Conservation (phyloP, 1,140 invertebrate species). For the Hyles vespertilio region DNA sequence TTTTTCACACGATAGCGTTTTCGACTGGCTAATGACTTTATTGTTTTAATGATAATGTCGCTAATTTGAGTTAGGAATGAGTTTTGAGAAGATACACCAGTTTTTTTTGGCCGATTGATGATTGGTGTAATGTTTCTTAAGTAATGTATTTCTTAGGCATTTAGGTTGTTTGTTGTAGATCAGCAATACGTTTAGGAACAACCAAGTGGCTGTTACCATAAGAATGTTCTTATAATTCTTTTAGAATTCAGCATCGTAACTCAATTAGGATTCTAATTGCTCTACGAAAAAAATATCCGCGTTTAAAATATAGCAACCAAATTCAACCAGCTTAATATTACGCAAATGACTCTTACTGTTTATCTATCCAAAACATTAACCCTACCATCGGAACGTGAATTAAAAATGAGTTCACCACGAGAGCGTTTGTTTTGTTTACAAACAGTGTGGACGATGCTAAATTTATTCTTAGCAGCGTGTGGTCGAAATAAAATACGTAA, state of each 20-base stretch:
- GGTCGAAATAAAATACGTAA: too few species aligned
- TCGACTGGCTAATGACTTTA: slow-evolving; percentile 39
- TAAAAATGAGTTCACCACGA: slow-evolving; percentile 1
- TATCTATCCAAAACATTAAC: too few species aligned
- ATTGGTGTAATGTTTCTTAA: background rate
- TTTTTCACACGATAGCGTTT: slow-evolving; percentile 61
- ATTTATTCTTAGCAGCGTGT: slow-evolving; percentile 1
- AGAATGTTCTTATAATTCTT: too few species aligned
- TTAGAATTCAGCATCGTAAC: too few species aligned
- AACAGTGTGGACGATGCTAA: background rate
- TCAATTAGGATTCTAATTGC: background rate
- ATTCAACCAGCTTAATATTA: too few species aligned
- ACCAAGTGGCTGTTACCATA: too few species aligned
- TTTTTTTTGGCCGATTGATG: background rate
- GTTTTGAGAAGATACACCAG: too few species aligned
- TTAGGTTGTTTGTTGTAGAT: background rate
- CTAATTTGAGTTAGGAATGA: background rate
- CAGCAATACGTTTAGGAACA: too few species aligned
- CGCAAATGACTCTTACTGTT: too few species aligned
- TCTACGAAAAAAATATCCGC: background rate
- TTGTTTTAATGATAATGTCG: slow-evolving; percentile 31
- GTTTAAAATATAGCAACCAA: background rate
- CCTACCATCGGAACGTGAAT: too few species aligned
- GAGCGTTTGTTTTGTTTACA: slow-evolving; percentile 2
- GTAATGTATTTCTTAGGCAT: background rate